phyloP scores from a whole-genome alignment of 1,140 invertebrate species.

The Drosophila ohnishii region DNA sequence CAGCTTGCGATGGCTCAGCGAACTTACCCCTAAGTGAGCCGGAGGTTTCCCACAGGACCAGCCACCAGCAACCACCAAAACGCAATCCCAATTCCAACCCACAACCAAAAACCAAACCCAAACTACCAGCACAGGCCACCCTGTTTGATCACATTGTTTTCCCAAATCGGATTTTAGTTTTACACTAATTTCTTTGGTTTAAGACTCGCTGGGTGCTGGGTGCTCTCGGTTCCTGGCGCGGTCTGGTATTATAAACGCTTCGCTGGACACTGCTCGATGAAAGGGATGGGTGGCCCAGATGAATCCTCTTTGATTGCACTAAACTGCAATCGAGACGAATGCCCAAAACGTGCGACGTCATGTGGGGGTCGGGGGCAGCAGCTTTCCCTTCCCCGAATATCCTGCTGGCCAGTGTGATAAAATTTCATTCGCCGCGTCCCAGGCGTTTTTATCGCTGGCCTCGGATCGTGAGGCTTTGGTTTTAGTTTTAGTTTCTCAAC shows the following conservation, averaged over 20 bases:
- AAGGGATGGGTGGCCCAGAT: slow-evolving; percentile 48
- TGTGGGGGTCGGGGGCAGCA: slow-evolving; percentile 21
- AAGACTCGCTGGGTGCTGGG: slow-evolving; percentile 60
- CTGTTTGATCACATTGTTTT: slow-evolving; percentile 80
- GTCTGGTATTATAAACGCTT: slow-evolving; percentile 79
- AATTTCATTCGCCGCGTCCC: slow-evolving; percentile 53
- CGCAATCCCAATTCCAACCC: slow-evolving; percentile 8
- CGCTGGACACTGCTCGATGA: slow-evolving; percentile 68
- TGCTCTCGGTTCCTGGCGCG: slow-evolving; percentile 19
- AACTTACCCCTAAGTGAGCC: slow-evolving; percentile 67
- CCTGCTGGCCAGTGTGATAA: slow-evolving; percentile 67
- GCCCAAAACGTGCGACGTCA: slow-evolving; percentile 77
- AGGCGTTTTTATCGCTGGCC: slow-evolving; percentile 58
- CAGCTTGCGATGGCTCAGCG: slow-evolving; percentile 19
- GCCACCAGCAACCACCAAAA: slow-evolving; percentile 44
- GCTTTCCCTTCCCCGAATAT: slow-evolving; percentile 1
- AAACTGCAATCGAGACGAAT: slow-evolving; percentile 82
- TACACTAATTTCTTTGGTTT: slow-evolving; percentile 83
- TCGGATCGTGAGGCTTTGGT: slow-evolving; percentile 57
- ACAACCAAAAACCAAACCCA: slow-evolving; percentile 25
- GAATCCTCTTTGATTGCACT: slow-evolving; percentile 81
- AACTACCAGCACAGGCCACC: slow-evolving; percentile 18
- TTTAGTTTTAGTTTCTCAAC: slow-evolving; percentile 44
- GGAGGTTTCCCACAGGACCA: slow-evolving; percentile 69
- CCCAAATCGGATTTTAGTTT: slow-evolving; percentile 83